Percentiles rank a stretch among this genome's conserved stretches.
These are phyloP conservation scores for Cataglyphis hispanica DNA, from an alignment of 1,140 invertebrate genomes.

Conservation along the genomic window DNA sequence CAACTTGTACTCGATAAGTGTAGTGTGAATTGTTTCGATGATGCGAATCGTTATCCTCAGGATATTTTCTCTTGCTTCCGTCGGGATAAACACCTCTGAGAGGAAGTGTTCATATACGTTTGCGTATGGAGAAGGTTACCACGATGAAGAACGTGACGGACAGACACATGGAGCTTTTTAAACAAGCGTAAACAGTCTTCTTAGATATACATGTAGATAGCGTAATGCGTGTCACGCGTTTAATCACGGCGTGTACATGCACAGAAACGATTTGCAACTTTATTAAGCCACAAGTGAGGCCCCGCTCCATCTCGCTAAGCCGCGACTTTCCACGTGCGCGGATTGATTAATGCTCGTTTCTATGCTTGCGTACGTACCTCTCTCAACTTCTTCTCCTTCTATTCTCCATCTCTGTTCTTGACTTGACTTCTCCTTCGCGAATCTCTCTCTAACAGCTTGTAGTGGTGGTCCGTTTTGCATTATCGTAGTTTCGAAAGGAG, in stretches of 20 bases:
- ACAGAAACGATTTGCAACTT: slow-evolving; percentile 65
- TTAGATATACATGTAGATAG: slow-evolving; percentile 52
- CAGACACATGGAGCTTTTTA: slow-evolving; percentile 41
- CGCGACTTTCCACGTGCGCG: slow-evolving; percentile 71
- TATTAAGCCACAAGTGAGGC: slow-evolving; percentile 62
- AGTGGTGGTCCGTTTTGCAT: slow-evolving; percentile 73
- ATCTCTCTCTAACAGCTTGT: slow-evolving; percentile 65
- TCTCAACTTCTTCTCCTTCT: slow-evolving; percentile 30
- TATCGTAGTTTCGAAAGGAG: slow-evolving; percentile 69
- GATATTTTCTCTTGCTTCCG: too few species aligned
- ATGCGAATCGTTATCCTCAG: too few species aligned
- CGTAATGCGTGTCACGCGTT: slow-evolving; percentile 58
- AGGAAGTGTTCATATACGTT: slow-evolving; percentile 19
- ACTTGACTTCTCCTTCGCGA: slow-evolving; percentile 57
- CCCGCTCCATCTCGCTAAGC: slow-evolving; percentile 51
- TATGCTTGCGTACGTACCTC: slow-evolving; percentile 57
- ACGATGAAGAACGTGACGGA: slow-evolving; percentile 37
- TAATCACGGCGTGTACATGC: slow-evolving; percentile 57
- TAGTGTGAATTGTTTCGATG: too few species aligned
- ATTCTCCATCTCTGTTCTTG: neutral
- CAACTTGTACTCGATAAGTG: too few species aligned
- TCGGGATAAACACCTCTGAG: neutral
- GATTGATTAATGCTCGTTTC: slow-evolving; percentile 78
- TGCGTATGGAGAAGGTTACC: slow-evolving; percentile 5
- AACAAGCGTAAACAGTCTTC: slow-evolving; percentile 34